Percentiles rank a stretch among this genome's conserved stretches.
Evolutionary conservation across 2,888 invertebrate genomes (phyloP).

Genomic region (Cyclophora punctaria): DNA sequence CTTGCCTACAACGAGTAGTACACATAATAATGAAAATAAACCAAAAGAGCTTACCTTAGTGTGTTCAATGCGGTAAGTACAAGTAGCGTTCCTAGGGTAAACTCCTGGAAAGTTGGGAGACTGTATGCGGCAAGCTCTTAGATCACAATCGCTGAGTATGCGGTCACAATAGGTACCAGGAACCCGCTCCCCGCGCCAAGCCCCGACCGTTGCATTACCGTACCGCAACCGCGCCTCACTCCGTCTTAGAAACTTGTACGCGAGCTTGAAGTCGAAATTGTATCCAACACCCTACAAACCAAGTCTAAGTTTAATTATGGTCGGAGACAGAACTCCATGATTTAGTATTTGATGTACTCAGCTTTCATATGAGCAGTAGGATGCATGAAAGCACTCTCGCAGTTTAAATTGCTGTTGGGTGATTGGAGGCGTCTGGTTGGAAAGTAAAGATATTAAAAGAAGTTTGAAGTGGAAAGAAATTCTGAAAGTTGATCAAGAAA

Average conservation of each 20-base stretch:
- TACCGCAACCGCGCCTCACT: slow-evolving; percentile 85
- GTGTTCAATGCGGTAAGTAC: slow-evolving; percentile 83
- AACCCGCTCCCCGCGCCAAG: slow-evolving; percentile 84
- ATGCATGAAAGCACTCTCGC: too few species aligned
- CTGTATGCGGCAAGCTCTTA: slow-evolving; percentile 81
- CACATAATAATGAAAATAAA: too few species aligned
- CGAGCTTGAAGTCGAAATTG: slow-evolving; percentile 88
- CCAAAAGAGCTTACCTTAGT: slow-evolving; percentile 52
- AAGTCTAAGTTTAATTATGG: slow-evolving; percentile 17
- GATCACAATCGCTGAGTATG: slow-evolving; percentile 85
- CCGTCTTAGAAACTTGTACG: slow-evolving; percentile 86
- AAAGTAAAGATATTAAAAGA: too few species aligned
- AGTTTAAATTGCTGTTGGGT: too few species aligned
- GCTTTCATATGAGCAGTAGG: not conserved
- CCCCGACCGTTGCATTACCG: slow-evolving; percentile 81
- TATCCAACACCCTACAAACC: slow-evolving; percentile 80
- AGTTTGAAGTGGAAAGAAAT: too few species aligned
- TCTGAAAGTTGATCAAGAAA: too few species aligned
- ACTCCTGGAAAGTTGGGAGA: slow-evolving; percentile 94
- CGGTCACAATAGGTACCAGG: slow-evolving; percentile 87
- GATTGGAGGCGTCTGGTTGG: too few species aligned
- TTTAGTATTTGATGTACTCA: slow-evolving; percentile 1
- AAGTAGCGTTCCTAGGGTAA: slow-evolving; percentile 90
- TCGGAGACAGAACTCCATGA: slow-evolving; percentile 9
- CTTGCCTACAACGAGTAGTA: too few species aligned